phyloP scores from a whole-genome alignment of 2,888 invertebrate genomes.

The Galeopsomyia nigrocyanea region DNA sequence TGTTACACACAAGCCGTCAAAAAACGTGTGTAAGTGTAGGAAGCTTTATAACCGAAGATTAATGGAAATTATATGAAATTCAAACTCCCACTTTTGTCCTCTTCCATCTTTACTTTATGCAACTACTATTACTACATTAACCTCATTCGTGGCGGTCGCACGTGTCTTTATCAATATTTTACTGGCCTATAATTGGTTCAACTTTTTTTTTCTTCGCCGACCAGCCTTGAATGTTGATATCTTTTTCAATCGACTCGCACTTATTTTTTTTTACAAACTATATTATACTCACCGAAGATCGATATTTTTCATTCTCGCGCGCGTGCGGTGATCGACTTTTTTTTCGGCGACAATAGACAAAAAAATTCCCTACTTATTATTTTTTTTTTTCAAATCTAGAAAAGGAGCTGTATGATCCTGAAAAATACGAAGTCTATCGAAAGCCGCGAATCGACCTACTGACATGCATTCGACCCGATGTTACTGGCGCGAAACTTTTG shows the following conservation, averaged over 20 bases:
- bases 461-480: slow-evolving; percentile 41
- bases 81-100: slow-evolving; percentile 5
- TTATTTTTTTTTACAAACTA: neutral
- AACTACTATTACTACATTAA: slow-evolving; percentile 2
- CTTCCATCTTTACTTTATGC: slow-evolving; percentile 19
- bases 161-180: slow-evolving; percentile 41
- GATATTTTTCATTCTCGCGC: neutral
- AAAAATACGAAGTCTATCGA: slow-evolving; percentile 39
- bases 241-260: neutral
- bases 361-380: neutral
- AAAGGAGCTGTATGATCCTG: slow-evolving; percentile 9
- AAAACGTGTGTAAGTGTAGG: neutral
- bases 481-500: slow-evolving; percentile 39
- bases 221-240: slow-evolving; percentile 22
- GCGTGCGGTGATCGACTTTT: too few species aligned
- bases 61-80: slow-evolving; percentile 40
- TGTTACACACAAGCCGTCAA: neutral
- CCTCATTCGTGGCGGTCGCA: slow-evolving; percentile 19
- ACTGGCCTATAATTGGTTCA: slow-evolving; percentile 32
- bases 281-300: too few species aligned
- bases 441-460: slow-evolving; percentile 46
- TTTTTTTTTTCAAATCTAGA: neutral
- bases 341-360: too few species aligned
- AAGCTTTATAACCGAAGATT: slow-evolving; percentile 27
- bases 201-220: neutral